A percentile compares a stretch with the other conserved stretches of the same genome.
These are phyloP conservation scores for Micropterix aruncella DNA, from an alignment of 2,888 invertebrate genomes.

Conservation along the genomic window DNA sequence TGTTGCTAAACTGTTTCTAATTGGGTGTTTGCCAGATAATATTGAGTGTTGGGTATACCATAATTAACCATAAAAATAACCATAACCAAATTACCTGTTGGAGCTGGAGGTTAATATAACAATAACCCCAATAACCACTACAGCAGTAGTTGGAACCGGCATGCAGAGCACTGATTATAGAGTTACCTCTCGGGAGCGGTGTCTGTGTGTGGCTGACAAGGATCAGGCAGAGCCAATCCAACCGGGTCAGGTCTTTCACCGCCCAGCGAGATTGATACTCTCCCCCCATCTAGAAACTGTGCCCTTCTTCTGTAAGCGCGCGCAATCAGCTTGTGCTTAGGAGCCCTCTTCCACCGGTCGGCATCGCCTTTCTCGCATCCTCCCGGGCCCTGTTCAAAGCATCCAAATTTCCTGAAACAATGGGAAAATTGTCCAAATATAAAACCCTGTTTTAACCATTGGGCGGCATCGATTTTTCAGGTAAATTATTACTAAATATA, in stretches of 20 bases:
- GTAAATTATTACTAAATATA: too few relatives aligned
- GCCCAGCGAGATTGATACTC: constrained; percentile 76
- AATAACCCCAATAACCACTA: too few relatives aligned
- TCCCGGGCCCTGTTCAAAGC: constrained; percentile 51
- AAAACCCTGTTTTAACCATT: too few relatives aligned
- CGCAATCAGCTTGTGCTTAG: constrained; percentile 83
- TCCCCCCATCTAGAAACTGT: constrained; percentile 69
- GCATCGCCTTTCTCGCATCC: constrained; percentile 43
- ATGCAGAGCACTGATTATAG: neutral
- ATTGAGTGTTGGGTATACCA: too few relatives aligned
- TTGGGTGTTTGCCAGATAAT: too few relatives aligned
- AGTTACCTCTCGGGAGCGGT: constrained; percentile 29
- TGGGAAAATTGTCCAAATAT: too few relatives aligned
- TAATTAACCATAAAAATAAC: too few relatives aligned
- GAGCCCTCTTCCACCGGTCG: constrained; percentile 37
- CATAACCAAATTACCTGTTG: too few relatives aligned
- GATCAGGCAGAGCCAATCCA: constrained; percentile 30
- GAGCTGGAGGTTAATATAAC: too few relatives aligned
- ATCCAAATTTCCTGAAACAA: constrained; percentile 60
- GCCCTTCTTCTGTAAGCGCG: constrained; percentile 81
- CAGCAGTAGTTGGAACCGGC: neutral
- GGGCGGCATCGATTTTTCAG: too few relatives aligned
- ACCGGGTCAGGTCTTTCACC: constrained; percentile 86
- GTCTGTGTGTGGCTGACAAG: constrained; percentile 28
- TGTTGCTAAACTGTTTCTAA: too few relatives aligned